Base-by-base conservation (phyloP, 92 coral and sea anemone genomes). In the Plumapathes pennacea region DNA sequence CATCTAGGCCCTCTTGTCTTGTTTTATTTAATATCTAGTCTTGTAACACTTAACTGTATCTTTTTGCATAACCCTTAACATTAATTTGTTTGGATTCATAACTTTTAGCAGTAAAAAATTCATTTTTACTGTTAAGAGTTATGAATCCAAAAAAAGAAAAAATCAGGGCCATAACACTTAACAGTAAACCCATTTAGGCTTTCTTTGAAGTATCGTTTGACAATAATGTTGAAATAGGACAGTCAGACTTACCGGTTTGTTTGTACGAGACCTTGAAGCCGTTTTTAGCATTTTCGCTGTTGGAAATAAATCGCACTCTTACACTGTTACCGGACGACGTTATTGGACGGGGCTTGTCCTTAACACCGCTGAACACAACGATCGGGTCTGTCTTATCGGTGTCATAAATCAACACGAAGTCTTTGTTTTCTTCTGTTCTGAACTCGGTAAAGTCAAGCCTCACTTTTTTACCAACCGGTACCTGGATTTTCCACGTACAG, bases 401-500 rank as follows among this genome's bases (percentile, higher is more conserved):
- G 70, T 94, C 99, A 59, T 88, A 94, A 5, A 94, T 46, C 13
- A 80, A 55, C 60, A 94, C 75, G 27, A 72, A 45, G 50, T 94
- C 99, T 17, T 76, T 76, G 46, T 59, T 69, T 40, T 65, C 84
- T 31, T 94, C 99, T 11, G 96, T 94, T 32, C 88, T 75, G 36
- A 94, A 51, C 51, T 84, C 94, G 12, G 71, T 46, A 54, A 94
- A 94, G 33, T 81, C 90, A 17, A 94, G 61, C 13, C 84, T 85
- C 6, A 94, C 88, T 56, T 88, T 89, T 54, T 88, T 94, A 10
- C 99, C 99, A n/a, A 43, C 55, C 1, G 99, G 96, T 3, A 94
- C 99, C 14, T 72, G 80, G 39, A 94, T 88, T 31, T 94, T 78
- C 99, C 99, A 94, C 3, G 99, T 94, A 38, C 99, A 94, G 73